Conservation (phyloP, 2,797 vertebrate species). For the Coluber constrictor region DNA sequence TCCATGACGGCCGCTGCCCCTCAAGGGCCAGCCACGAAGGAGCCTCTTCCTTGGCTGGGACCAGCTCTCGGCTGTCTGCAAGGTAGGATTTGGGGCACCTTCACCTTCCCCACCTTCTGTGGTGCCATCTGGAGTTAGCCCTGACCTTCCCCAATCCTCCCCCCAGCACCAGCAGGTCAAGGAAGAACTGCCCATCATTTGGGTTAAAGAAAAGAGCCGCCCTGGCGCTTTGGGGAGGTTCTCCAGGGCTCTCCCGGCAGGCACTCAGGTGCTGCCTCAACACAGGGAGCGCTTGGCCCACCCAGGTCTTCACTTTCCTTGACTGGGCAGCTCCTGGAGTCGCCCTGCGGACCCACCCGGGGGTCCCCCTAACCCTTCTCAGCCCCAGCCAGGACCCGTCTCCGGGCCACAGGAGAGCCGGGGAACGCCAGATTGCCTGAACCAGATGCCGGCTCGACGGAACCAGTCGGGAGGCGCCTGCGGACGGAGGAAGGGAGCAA, state of each 20-base stretch:
- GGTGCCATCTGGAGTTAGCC: neutral
- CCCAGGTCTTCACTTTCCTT: neutral
- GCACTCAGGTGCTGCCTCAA: neutral
- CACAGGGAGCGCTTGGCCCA: neutral
- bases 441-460: neutral
- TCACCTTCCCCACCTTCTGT: neutral
- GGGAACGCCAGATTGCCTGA: neutral
- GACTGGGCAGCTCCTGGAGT: neutral
- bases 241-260: neutral
- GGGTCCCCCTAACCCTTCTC: neutral
- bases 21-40: too few species aligned
- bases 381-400: neutral
- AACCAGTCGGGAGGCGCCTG: neutral
- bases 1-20: conserved; percentile 6
- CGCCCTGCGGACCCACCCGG: neutral
- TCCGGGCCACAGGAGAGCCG: neutral
- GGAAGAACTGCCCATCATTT: accelerated
- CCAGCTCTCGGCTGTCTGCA: neutral
- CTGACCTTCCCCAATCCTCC: neutral
- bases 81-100: neutral
- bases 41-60: neutral
- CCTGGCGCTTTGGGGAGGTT: neutral
- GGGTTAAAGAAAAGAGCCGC: neutral
- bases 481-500: neutral
- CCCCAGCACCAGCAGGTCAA: neutral